Conservation (phyloP, 2,797 vertebrate genomes). For the Rhynchonycteris naso region DNA sequence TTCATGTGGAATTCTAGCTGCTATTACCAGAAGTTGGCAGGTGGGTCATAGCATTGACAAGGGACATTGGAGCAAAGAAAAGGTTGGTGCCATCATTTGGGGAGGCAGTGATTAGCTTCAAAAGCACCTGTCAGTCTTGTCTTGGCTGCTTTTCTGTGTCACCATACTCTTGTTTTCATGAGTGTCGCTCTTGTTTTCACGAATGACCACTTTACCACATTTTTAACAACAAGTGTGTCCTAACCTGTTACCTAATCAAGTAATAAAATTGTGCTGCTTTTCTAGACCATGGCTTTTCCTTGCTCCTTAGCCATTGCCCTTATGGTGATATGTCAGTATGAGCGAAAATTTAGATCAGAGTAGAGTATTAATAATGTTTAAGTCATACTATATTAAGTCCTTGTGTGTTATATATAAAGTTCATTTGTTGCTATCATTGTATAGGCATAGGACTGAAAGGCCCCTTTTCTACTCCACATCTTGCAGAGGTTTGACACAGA, state of each 20-base stretch:
- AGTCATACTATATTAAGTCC: background rate
- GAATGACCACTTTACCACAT: background rate
- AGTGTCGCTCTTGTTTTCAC: background rate
- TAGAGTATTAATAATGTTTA: background rate
- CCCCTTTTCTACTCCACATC: background rate
- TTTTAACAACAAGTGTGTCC: background rate
- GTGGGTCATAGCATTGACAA: background rate
- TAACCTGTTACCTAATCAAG: background rate
- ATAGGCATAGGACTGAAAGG: background rate
- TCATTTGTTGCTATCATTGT: background rate
- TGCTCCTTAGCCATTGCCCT: background rate
- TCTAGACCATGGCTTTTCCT: background rate
- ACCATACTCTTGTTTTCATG: background rate
- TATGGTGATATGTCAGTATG: background rate
- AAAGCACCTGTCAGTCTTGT: background rate
- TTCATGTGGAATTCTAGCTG: background rate
- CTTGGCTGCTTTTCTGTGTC: background rate
- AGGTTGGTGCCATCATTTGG: background rate
- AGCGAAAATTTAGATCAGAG: background rate
- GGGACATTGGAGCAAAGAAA: background rate
- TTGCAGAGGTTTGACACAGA: background rate
- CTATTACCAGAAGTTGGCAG: background rate
- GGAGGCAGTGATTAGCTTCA: background rate
- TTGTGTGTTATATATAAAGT: background rate
- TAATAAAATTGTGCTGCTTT: background rate